Base-by-base conservation (phyloP, 1,140 invertebrate genomes). In the Sipha flava region DNA sequence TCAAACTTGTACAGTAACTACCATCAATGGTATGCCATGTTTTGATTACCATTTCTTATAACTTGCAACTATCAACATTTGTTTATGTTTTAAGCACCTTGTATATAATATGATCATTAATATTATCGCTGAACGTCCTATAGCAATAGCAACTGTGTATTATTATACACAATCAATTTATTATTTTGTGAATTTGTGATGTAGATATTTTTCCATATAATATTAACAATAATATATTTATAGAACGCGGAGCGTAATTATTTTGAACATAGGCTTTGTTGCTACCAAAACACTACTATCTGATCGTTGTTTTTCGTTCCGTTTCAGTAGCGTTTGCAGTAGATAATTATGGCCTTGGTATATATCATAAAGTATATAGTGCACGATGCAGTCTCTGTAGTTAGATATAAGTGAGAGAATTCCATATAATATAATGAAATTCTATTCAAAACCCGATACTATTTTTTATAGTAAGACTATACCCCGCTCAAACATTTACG, bases 271-370 rank as follows among this genome's bases (percentile, higher is more conserved):
- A 0, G 31, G 49, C 31, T 77, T 77, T 77, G 52, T 73, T 54
- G n/a, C 14, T 57, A 34, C n/a, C 26, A 14, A 75, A 49, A 57
- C n/a, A 29, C 34, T 29, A 57, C 52, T 26, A 34, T 77, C 34
- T 12, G 37, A 57, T 59, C 9, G 72, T 59, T 12, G 21, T 54
- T 73, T 72, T 75, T 43, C 52, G 73, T 59, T 77, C 73, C 73
- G 73, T 77, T 77, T 77, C 73, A 77, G 73, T 77, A 57, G 52
- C 31, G 31, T 75, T 75, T 75, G 54, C 70, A 73, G 47, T 73
- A 75, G 29, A 75, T 75, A 54, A 72, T 72, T 54, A 40, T 40
- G 31, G 49, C 72, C 72, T 75, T 75, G 72, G 72, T 37, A 29
- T 45, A n/a, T 70, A 70, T 16, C 18, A 26, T 47, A 49, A 7